phyloP scores from a whole-genome alignment of 2,113 vertebrate species.

The Lutjanus erythropterus region DNA sequence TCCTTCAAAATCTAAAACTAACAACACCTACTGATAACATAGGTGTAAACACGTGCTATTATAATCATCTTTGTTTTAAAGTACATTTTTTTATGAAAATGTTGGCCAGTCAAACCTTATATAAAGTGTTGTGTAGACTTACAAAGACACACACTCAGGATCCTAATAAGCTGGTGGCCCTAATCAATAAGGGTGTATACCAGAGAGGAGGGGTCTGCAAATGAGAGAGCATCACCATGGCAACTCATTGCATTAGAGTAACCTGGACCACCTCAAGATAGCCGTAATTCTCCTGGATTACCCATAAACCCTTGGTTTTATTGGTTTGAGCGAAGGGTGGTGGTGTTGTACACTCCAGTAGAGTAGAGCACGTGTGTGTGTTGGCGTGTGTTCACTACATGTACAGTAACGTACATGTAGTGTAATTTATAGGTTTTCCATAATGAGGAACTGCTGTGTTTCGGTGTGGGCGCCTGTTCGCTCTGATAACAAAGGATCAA shows the following conservation, averaged over 20 bases:
- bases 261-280: constrained; percentile 26
- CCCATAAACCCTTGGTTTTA: constrained; percentile 53
- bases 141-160: constrained; percentile 15
- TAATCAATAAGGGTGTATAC: constrained; percentile 70
- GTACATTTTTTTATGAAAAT: too few species aligned
- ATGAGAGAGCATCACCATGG: constrained; percentile 69
- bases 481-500: constrained; percentile 12
- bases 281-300: constrained; percentile 67
- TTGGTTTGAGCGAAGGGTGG: constrained; percentile 12
- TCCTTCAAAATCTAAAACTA: too few species aligned
- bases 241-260: constrained; percentile 53
- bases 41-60: too few species aligned
- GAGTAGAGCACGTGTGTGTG: not conserved
- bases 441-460: constrained; percentile 16
- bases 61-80: too few species aligned
- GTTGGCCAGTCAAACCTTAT: too few species aligned
- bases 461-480: not conserved
- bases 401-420: constrained; percentile 10
- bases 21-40: too few species aligned
- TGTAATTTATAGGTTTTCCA: constrained; percentile 25
- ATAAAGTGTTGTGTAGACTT: too few species aligned
- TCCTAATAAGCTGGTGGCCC: constrained; percentile 41
- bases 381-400: constrained; percentile 11
- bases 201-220: constrained; percentile 21
- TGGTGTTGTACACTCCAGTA: not conserved